Evolutionary conservation across 2,888 invertebrate genomes (phyloP).

Genomic region (Serrognathus titanus): DNA sequence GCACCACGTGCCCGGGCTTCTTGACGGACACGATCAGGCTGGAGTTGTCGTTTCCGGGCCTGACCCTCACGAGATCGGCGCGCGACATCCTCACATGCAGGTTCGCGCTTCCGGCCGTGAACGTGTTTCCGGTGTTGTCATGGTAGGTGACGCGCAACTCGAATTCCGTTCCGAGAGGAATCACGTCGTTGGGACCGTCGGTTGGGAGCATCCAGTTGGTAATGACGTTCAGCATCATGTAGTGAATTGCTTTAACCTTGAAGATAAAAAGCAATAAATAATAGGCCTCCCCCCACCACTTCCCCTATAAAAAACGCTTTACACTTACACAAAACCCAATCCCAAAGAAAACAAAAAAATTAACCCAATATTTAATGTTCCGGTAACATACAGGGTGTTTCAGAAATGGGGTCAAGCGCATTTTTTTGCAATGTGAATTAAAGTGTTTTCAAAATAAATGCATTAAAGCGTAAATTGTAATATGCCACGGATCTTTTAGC

Average conservation of each 20-base stretch:
- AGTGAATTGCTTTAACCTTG: constrained; percentile 49
- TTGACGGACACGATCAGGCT: constrained; percentile 49
- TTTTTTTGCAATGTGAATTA: too few relatives aligned
- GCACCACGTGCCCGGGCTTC: constrained; percentile 51
- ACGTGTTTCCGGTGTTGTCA: constrained; percentile 55
- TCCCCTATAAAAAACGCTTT: neutral
- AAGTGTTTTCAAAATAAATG: too few relatives aligned
- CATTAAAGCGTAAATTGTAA: too few relatives aligned
- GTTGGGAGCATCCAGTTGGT: constrained; percentile 41
- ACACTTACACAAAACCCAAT: too few relatives aligned
- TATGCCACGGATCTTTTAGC: too few relatives aligned
- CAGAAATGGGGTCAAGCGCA: too few relatives aligned
- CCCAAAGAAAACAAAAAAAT: too few relatives aligned
- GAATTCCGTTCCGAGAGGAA: constrained; percentile 55
- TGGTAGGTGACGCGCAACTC: constrained; percentile 52
- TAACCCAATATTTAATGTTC: too few relatives aligned
- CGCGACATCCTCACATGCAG: constrained; percentile 53
- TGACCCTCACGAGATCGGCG: constrained; percentile 44
- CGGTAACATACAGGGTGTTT: too few relatives aligned
- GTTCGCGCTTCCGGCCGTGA: constrained; percentile 52
- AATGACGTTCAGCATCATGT: constrained; percentile 45
- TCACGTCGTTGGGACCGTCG: constrained; percentile 23
- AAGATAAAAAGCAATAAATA: constrained; percentile 10
- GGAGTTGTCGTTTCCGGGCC: constrained; percentile 49
- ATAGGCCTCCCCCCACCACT: neutral